Evolutionary conservation across 2,888 invertebrate genomes (phyloP), one percentile per base, ranked within the genome.

Genomic region (Lacanobia wlatinum): DNA sequence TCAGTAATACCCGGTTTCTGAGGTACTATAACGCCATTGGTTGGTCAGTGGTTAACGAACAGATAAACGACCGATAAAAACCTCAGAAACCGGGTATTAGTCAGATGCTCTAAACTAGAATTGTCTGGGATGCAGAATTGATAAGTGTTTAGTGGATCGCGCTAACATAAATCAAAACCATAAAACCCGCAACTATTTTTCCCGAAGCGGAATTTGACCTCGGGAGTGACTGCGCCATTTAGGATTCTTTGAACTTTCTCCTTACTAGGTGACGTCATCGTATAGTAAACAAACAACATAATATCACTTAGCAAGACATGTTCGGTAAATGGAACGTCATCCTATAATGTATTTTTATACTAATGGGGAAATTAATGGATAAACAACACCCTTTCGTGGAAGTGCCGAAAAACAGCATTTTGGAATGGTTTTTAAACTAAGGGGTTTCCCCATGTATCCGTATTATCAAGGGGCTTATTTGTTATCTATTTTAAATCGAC

Each of bases 201-300:
- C 59, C 38, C 38, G 52, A 21, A 48, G 38, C 18, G 52, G 21
- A 58, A 59, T 48, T 59, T 12, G 23, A 76, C 50, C 46, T 59
- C 58, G 46, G 10, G 10, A 34, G 23, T 16, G 43, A 46, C 14
- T 28, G 52, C 38, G 38, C 46, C 46, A 59, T 70, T 70, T 59
- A 53, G 23, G 34, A 76, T 50, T 34, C 48, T 56, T 76, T 48
- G 78, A 78, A 59, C 78, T 74, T 77, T 74, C 70, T 70, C 50
- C 21, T 52, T 70, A 18, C 23, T 48, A 43, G 21, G 21, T 73
- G 76, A 76, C 76, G 48, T 76, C 50, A 73, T 28, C 50, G 0
- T 18, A 38, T 43, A 67, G 34, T 73, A 69, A 77, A 77, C 43
- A 68, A 58, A 69, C 23, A 77, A 70, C 43, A 56, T n/a, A 34